Conservation (phyloP, 1,140 invertebrate genomes). For the Lepidurus arcticus region DNA sequence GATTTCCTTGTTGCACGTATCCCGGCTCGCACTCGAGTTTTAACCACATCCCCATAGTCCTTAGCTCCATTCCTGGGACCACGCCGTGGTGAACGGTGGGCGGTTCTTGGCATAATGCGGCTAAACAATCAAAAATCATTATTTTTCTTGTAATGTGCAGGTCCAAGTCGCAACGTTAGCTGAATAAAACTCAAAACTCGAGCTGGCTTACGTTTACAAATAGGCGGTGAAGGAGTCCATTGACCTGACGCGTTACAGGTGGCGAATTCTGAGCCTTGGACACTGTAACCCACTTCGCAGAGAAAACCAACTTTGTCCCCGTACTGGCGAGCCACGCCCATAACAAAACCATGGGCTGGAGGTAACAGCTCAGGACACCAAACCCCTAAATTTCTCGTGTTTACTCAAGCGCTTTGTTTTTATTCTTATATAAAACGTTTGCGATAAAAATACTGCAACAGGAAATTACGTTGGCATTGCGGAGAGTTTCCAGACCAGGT, state of each 20-base stretch:
- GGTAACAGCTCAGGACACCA: constrained; percentile 37
- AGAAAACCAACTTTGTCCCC: constrained; percentile 36
- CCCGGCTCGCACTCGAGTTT: constrained; percentile 43
- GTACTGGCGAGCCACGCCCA: constrained; percentile 35
- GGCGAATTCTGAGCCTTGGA: constrained; percentile 36
- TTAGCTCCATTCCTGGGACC: constrained; percentile 33
- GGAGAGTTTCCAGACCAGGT: constrained; percentile 43
- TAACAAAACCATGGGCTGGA: constrained; percentile 37
- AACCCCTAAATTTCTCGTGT: constrained; percentile 17
- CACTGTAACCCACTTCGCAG: constrained; percentile 40
- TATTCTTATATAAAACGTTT: constrained; percentile 12
- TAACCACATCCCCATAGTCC: constrained; percentile 39
- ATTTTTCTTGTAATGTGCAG: background rate
- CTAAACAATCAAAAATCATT: constrained; percentile 27
- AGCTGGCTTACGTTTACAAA: constrained; percentile 37
- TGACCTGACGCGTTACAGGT: constrained; percentile 38
- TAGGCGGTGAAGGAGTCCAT: constrained; percentile 38
- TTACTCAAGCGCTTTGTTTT: background rate
- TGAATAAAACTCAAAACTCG: constrained; percentile 1
- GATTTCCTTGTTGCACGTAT: constrained; percentile 48
- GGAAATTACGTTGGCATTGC: constrained; percentile 38
- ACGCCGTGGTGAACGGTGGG: constrained; percentile 33
- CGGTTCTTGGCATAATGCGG: constrained; percentile 35
- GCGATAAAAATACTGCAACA: background rate
- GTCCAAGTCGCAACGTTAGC: too few species aligned